Evolutionary conservation across 2,113 vertebrate species (phyloP), one percentile per base, ranked within the genome.

Genomic region (Pelusios castaneus): DNA sequence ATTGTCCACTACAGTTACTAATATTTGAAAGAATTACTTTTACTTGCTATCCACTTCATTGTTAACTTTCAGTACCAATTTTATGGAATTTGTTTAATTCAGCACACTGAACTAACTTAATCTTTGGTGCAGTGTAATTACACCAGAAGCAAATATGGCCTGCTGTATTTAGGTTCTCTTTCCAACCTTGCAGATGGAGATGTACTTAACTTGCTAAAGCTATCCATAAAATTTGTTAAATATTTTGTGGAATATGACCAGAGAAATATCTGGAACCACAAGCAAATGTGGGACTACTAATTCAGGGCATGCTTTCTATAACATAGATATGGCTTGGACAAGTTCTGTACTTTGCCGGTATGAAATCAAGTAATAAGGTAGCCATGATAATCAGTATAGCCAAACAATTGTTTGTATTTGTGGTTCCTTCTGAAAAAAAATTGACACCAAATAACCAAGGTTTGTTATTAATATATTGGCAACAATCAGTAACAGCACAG

Each of bases 11-110:
- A 27, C 13, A 93, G 85, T 52, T 49, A 58, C 1, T 82, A 85
- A 9, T 93, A 79, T 70, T 87, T 88, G 7, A 94, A 97, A 90
- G 47, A 55, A 43, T 38, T 55, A 34, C 0, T 43, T 25, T 92
- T 77, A 91, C 85, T 63, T 38, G 84, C 5, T 22, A 91, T 14
- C 3, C 4, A 58, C 0, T 56, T 38, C 38, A 17, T 1, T 8
- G 34, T 55, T 92, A 78, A 55, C 16, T 51, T 12, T 84, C 9
- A 19, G 52, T 79, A 82, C 51, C 49, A 55, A 43, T 10, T 94
- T 85, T 38, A 60, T 45, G 38, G 60, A 88, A 81, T n/a, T 38
- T 27, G 24, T 45, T 85, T 83, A 54, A 25, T 55, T 80, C 31
- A 58, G 82, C 38, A 45, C 38, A 76, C 14, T 76, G 25, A 45